Evolutionary conservation across 1,140 invertebrate species (phyloP).

Genomic region (Megalopta genalis): DNA sequence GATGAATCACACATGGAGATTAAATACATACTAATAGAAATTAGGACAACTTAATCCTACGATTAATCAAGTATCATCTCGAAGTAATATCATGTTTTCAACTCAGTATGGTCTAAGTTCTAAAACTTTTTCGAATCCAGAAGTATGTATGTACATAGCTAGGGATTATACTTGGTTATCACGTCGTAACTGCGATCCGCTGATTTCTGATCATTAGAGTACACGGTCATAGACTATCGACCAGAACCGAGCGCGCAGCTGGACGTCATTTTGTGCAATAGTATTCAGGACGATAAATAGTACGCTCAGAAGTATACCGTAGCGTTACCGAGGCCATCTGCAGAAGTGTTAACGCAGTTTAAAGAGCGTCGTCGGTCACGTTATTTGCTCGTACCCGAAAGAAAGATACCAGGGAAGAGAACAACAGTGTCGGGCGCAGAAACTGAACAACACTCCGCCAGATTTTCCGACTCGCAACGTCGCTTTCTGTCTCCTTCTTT

Average conservation of each 20-base stretch:
- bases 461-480: background rate
- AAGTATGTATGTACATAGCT: background rate
- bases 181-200: background rate
- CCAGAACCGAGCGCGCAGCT: background rate
- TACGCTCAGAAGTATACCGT: background rate
- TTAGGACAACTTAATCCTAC: background rate
- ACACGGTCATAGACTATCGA: too few relatives aligned
- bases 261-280: background rate
- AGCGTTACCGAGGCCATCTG: background rate
- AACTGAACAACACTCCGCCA: background rate
- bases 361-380: background rate
- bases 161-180: background rate
- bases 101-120: background rate
- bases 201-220: background rate
- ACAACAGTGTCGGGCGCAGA: background rate
- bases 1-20: background rate
- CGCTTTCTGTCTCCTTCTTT: background rate
- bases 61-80: background rate
- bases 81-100: background rate
- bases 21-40: background rate
- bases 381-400: background rate
- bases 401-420: background rate
- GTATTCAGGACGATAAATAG: background rate
- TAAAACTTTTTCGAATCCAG: background rate
- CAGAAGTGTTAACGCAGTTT: background rate